Base-by-base conservation (phyloP, 2,797 vertebrate genomes). In the Dicrostonyx torquatus region DNA sequence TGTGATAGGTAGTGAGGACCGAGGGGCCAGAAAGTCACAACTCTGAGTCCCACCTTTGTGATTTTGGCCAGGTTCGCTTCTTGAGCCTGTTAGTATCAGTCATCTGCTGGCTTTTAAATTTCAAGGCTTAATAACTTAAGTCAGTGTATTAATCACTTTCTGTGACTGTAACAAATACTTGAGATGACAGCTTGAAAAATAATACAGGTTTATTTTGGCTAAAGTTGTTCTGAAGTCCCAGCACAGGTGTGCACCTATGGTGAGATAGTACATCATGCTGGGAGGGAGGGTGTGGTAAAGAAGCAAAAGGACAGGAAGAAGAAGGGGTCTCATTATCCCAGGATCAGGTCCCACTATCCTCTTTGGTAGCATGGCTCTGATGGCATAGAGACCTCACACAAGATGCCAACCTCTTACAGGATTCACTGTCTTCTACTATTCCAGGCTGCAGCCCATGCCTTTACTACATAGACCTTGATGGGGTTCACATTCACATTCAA, bases 361-460 rank as follows among this genome's bases (percentile, higher is more conserved):
- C 60, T 66, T 86, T n/a, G 29, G 40, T 37, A 62, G 13, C 14
- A 13, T 40, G n/a, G 34, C 3, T 17, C 72, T 62, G 53, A 5
- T 45, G 48, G 77, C n/a, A 18, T 43, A 6, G 6, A 77, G 60
- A 43, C 26, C 37, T 43, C 79, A 31, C 45, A 53, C 8, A 50
- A 37, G 55, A 43, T 4, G n/a, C 13, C 20, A 55, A 15, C 5
- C 10, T 55, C 58, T 48, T 58, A 48, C 58, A 55, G 37, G 8
- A 45, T 34, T 40, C 70, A 37, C 31, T 18, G 15, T 18, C 37
- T 83, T 22, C 50, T 20, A 89, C 0, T 22, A 68, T 29, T 20
- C 6, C 29, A 48, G 0, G 2, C 12, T 43, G n/a, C 6, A 50
- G 43, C 55, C n/a, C 31, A 48, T 15, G 6, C 18, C 13, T 48